phyloP scores from a whole-genome alignment of 2,113 vertebrate genomes.

The Plecturocebus donacophilus region DNA sequence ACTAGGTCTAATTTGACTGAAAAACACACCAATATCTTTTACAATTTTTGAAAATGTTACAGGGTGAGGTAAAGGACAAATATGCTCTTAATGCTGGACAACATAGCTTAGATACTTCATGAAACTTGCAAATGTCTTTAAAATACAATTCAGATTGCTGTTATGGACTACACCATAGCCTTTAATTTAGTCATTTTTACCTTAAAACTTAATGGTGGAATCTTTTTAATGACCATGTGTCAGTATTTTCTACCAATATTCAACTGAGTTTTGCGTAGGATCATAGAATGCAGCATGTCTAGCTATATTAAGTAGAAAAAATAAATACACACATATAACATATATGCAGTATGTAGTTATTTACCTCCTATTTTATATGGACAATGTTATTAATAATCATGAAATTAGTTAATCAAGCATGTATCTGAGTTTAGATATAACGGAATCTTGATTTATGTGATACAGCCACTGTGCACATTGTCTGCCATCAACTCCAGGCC shows the following conservation, averaged over 20 bases:
- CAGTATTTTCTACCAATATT: slow-evolving; percentile 75
- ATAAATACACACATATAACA: not conserved
- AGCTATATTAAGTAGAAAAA: slow-evolving; percentile 21
- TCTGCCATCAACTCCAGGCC: not conserved
- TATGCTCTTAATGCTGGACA: not conserved
- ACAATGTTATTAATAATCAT: not conserved
- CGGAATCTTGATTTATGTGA: not conserved
- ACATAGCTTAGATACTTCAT: slow-evolving; percentile 14
- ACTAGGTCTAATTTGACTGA: slow-evolving; percentile 29
- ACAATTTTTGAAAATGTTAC: not conserved
- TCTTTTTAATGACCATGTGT: slow-evolving; percentile 84
- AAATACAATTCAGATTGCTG: slow-evolving; percentile 41
- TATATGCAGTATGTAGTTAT: not conserved
- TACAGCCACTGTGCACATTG: not conserved
- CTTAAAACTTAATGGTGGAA: slow-evolving; percentile 82
- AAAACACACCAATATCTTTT: not conserved
- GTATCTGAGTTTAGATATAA: slow-evolving; percentile 2
- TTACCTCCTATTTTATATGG: slow-evolving; percentile 21
- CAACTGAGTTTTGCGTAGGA: slow-evolving; percentile 86
- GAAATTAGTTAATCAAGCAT: not conserved
- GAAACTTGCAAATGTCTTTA: slow-evolving; percentile 55
- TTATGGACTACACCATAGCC: slow-evolving; percentile 36
- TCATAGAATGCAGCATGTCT: not conserved
- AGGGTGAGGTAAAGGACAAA: not conserved
- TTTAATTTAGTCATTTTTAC: slow-evolving; percentile 83